Conservation (phyloP, 2,797 vertebrate genomes). For the Acanthopagrus latus region DNA sequence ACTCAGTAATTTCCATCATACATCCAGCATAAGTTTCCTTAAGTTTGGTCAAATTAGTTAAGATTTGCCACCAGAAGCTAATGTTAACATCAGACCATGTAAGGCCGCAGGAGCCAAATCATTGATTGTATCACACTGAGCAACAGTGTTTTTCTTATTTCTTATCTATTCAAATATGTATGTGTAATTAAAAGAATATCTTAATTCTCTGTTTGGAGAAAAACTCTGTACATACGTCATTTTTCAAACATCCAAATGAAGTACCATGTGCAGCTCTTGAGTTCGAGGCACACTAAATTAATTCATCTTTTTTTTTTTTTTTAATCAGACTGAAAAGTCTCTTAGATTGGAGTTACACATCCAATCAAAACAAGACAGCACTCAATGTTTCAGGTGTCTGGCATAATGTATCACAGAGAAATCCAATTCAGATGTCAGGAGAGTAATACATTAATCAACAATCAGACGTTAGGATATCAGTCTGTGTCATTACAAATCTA, state of each 20-base stretch:
- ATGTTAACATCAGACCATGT: neutral
- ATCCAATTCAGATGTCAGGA: conserved; percentile 15
- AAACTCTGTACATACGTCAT: neutral
- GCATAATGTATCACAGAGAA: conserved; percentile 13
- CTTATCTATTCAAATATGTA: neutral
- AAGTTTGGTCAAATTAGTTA: neutral
- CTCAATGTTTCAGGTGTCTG: neutral
- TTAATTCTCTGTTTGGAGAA: neutral
- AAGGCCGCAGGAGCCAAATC: neutral
- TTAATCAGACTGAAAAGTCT: neutral
- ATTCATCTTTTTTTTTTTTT: no score
- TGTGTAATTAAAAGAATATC: neutral
- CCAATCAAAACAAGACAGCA: neutral
- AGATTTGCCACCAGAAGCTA: neutral
- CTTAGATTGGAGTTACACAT: neutral
- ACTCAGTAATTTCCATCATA: neutral
- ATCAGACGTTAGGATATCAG: conserved; percentile 3
- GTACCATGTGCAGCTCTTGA: neutral
- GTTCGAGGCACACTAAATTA: neutral
- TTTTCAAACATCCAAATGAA: neutral
- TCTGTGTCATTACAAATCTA: conserved; percentile 17
- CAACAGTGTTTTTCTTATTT: neutral
- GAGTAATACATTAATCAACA: neutral
- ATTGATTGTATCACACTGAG: neutral
- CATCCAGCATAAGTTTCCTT: neutral